Percentiles rank a stretch among this genome's conserved stretches.
phyloP scores from a whole-genome alignment of 2,797 vertebrate genomes.

The Alcedo quadribrachys region DNA sequence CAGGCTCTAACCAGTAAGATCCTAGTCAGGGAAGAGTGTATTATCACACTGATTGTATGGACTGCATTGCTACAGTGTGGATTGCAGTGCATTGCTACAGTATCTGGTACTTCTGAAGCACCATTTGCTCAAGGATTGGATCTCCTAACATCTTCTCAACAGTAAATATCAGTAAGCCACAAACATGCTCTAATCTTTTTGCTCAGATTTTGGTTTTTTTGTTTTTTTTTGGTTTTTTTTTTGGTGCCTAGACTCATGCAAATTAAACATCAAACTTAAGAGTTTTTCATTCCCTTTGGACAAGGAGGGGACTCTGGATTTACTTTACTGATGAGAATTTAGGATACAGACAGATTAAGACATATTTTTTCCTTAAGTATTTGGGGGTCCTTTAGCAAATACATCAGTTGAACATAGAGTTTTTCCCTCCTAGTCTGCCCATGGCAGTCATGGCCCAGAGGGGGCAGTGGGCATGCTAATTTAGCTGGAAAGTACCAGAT shows the following conservation, averaged over 20 bases:
- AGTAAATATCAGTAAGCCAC: constrained; percentile 24
- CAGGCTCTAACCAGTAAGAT: not conserved
- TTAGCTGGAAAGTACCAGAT: no score
- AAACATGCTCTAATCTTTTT: constrained; percentile 8
- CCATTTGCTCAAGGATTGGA: not conserved
- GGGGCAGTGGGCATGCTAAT: no score
- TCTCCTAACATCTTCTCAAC: constrained; percentile 29
- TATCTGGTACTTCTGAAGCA: not conserved
- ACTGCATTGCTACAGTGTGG: not conserved
- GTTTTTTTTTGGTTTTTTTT: not conserved
- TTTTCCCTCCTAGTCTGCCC: no score
- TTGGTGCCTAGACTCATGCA: not conserved
- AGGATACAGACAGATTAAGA: no score
- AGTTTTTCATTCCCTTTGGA: not conserved
- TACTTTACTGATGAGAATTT: no score
- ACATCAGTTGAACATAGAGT: no score
- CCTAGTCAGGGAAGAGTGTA: not conserved
- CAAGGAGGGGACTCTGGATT: no score
- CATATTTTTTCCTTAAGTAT: no score
- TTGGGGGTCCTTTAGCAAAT: no score
- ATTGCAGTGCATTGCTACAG: not conserved
- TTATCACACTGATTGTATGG: not conserved
- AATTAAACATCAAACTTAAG: not conserved
- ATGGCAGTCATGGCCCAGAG: no score
- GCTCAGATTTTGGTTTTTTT: not conserved